These are phyloP conservation scores for Cryptus viduatorius DNA, from an alignment of 2,888 invertebrate species.

Conservation along the genomic window DNA sequence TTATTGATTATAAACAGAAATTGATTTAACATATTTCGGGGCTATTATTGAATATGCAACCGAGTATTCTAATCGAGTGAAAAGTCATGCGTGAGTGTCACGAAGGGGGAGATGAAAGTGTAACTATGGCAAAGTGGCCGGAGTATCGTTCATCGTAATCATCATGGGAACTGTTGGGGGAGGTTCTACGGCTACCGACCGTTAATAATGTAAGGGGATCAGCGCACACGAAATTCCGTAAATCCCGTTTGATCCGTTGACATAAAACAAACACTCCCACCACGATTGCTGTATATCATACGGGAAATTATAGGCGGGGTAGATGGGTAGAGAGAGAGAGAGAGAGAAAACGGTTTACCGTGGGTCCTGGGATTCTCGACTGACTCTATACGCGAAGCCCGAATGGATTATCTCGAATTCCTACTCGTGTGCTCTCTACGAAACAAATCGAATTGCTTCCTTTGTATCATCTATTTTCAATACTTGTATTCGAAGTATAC, in stretches of 20 bases:
- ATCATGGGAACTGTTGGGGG: slow-evolving; percentile 75
- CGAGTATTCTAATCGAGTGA: slow-evolving; percentile 15
- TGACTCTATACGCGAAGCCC: slow-evolving; percentile 56
- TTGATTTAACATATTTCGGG: neutral
- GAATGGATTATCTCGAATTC: slow-evolving; percentile 65
- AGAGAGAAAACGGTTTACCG: slow-evolving; percentile 46
- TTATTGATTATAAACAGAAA: neutral
- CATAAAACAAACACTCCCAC: slow-evolving; percentile 82
- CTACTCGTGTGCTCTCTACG: slow-evolving; percentile 14
- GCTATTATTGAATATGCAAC: neutral
- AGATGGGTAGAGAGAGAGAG: slow-evolving; percentile 6
- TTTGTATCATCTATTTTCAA: neutral
- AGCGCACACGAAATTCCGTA: slow-evolving; percentile 74
- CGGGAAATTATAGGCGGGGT: slow-evolving; percentile 27
- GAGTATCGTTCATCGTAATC: slow-evolving; percentile 67
- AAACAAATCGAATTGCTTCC: slow-evolving; percentile 37
- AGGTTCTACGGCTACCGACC: slow-evolving; percentile 62
- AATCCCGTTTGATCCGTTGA: slow-evolving; percentile 81
- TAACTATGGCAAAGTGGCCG: slow-evolving; percentile 47
- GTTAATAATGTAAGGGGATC: slow-evolving; percentile 74
- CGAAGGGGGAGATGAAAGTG: slow-evolving; percentile 32
- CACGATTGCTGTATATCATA: slow-evolving; percentile 49
- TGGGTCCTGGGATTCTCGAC: slow-evolving; percentile 66
- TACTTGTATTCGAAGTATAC: slow-evolving; percentile 1
- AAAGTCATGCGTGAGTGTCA: slow-evolving; percentile 42